Percentiles rank a stretch among this genome's conserved stretches.
Evolutionary conservation across 2,888 invertebrate genomes (phyloP).

Genomic region (Rhingia rostrata): DNA sequence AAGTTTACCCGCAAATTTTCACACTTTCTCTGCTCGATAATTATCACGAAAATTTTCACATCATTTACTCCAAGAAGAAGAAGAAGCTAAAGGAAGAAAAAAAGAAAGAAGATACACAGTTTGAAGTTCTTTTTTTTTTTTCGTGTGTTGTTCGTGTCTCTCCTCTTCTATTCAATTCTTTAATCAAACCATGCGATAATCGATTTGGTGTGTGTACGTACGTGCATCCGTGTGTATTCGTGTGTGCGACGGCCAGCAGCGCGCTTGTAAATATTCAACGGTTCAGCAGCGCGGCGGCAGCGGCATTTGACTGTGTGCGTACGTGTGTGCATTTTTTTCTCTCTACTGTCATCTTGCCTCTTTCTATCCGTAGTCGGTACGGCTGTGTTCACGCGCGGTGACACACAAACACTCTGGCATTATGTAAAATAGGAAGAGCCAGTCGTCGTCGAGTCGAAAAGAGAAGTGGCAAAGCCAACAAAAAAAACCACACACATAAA

Average conservation of each 20-base stretch:
- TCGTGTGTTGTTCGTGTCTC: conserved; percentile 12
- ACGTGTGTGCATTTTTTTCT: conserved; percentile 39
- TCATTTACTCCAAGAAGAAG: conserved; percentile 33
- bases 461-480: conserved; percentile 46
- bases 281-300: conserved; percentile 62
- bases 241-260: conserved; percentile 26
- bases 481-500: conserved; percentile 36
- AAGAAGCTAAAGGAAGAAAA: conserved; percentile 20
- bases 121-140: conserved; percentile 60
- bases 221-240: conserved; percentile 15
- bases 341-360: conserved; percentile 30
- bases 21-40: conserved; percentile 36
- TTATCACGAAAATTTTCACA: conserved; percentile 34
- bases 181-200: conserved; percentile 77
- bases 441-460: conserved; percentile 33
- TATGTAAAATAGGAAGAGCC: conserved; percentile 74
- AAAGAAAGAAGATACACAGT: conserved; percentile 66
- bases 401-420: conserved; percentile 76
- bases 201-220: conserved; percentile 70
- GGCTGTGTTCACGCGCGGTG: conserved; percentile 75
- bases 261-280: conserved; percentile 43
- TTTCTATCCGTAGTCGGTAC: conserved; percentile 29
- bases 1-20: conserved; percentile 37
- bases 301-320: conserved; percentile 56
- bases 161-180: conserved; percentile 66